These are phyloP conservation scores for Eclectus roratus DNA, from an alignment of 2,113 vertebrate genomes.

Conservation along the genomic window DNA sequence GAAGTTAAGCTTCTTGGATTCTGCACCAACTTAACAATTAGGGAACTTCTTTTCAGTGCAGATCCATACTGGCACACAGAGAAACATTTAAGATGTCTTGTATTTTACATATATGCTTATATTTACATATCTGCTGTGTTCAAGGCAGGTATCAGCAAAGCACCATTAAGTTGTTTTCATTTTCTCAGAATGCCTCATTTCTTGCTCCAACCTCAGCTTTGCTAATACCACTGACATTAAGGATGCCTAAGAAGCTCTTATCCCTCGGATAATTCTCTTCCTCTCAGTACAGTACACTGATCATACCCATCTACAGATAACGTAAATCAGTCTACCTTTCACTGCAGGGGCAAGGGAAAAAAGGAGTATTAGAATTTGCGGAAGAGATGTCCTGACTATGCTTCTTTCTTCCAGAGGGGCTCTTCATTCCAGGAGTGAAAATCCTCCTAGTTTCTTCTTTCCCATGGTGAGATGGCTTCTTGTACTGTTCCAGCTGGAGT, in stretches of 20 bases:
- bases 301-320: background rate
- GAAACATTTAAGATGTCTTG: background rate
- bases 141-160: slow-evolving; percentile 20
- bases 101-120: background rate
- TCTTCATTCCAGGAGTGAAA: background rate
- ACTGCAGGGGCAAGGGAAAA: background rate
- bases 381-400: background rate
- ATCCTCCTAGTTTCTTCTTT: background rate
- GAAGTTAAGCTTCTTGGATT: background rate
- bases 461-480: background rate
- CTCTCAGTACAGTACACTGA: background rate
- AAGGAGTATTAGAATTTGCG: background rate
- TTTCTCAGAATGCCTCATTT: background rate
- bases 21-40: background rate
- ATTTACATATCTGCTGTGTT: background rate
- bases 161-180: background rate
- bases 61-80: background rate
- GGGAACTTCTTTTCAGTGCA: background rate
- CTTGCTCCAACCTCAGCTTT: background rate
- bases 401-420: background rate
- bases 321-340: background rate
- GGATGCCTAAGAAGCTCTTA: background rate
- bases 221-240: background rate
- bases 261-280: background rate
- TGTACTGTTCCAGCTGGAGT: background rate